Base-by-base conservation (phyloP, 2,797 vertebrate genomes). In the Cetoscarus ocellatus region DNA sequence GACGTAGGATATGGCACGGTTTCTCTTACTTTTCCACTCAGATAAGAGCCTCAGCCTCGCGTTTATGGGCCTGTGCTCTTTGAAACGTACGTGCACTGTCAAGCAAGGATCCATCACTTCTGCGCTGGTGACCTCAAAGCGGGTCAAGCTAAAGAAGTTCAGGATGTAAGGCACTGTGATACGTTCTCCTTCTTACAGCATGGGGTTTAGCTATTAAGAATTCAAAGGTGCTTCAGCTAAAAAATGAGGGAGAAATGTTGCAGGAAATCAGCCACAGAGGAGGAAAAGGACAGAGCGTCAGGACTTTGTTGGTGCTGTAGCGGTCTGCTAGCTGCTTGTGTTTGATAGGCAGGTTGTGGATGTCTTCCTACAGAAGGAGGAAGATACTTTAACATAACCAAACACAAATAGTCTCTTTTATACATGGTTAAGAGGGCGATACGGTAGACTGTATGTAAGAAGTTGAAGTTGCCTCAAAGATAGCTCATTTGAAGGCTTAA, bases 381-480 rank as follows among this genome's bases (percentile, higher is more conserved):
- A 44, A 59, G 73, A 72, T 70, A 64, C 54, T 73, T 75, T 65
- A 73, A 64, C 50, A 57, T 56, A 86, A 82, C 73, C 82, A 82
- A 83, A 84, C 74, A 69, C 64, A 73, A 73, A 73, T 72, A 70
- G 89, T 88, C 83, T 92, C 85, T 90, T 88, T 86, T 84, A 86
- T 61, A 72, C n/a, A 36, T 62, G 61, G 64, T 69, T 85, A 75
- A 82, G 76, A 78, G 73, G 84, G 35, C 12, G 11, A 34, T 34
- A 5, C 50, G 2, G 19, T 51, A 51, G 50, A 51, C 50, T 51
- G 12, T 3, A 8, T 51, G 19, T 34, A 34, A 35, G 50, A 34
- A 51, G 50, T 34, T 19, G 50, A 51, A 11, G 19, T 10, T 17
- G 8, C 15, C 44, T 14, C 15, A 3, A 9, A 17, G 45, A 48